phyloP scores from a whole-genome alignment of 2,888 invertebrate species.

The Pristionchus entomophagus region DNA sequence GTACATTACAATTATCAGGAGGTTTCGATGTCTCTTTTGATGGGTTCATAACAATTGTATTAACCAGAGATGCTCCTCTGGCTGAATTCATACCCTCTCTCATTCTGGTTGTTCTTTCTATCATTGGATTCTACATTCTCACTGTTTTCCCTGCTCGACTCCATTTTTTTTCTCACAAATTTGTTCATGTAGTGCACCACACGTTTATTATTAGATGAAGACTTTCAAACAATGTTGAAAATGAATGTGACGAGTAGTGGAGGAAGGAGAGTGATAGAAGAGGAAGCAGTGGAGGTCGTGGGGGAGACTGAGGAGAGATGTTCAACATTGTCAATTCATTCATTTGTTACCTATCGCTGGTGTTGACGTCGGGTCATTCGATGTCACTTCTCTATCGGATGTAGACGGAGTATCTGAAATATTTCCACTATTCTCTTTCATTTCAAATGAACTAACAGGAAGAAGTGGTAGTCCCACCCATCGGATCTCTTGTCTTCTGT shows the following conservation, averaged over 20 bases:
- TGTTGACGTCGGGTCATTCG: too few relatives aligned
- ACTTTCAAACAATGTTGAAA: neutral
- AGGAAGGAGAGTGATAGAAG: too few relatives aligned
- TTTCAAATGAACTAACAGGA: too few relatives aligned
- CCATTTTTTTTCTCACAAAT: neutral
- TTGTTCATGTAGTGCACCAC: neutral
- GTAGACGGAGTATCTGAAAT: too few relatives aligned
- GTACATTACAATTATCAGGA: neutral
- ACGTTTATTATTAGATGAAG: neutral
- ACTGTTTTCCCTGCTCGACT: constrained; percentile 43
- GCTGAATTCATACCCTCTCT: constrained; percentile 6
- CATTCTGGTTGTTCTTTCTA: neutral
- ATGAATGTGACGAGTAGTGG: neutral
- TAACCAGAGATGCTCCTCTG: neutral
- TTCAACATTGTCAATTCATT: neutral
- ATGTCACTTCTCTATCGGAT: too few relatives aligned
- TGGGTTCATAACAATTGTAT: too few relatives aligned
- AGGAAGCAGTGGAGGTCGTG: neutral
- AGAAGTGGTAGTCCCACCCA: too few relatives aligned
- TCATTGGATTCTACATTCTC: constrained; percentile 23
- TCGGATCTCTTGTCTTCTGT: too few relatives aligned
- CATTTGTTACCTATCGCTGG: neutral
- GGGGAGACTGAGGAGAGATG: neutral
- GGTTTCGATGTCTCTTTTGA: neutral
- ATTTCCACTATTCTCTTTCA: too few relatives aligned